A percentile compares a stretch with the other conserved stretches of the same genome.
These are phyloP conservation scores for Imbricaverruca yamaguchii DNA, from an alignment of 2,888 invertebrate genomes.

Conservation along the genomic window DNA sequence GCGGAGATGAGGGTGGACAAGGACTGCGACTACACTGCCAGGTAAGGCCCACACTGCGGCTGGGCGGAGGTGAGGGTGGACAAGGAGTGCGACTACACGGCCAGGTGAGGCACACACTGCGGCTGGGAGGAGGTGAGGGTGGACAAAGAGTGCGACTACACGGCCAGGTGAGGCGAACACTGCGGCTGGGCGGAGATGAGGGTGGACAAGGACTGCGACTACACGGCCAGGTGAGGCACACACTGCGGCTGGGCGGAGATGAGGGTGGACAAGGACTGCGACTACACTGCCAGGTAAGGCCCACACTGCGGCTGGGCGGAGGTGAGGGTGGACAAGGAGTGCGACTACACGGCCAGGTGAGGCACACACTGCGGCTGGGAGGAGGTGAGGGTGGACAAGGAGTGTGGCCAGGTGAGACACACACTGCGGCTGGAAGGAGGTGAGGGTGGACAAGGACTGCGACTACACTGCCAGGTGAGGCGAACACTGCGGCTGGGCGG, in stretches of 20 bases:
- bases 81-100: neutral
- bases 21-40: slow-evolving; percentile 33
- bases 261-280: slow-evolving; percentile 31
- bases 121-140: neutral
- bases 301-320: neutral
- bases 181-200: too few relatives aligned
- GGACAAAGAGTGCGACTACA: too few relatives aligned
- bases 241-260: slow-evolving; percentile 32
- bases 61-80: neutral
- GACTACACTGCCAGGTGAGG: slow-evolving; percentile 34
- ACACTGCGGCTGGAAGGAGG: slow-evolving; percentile 32
- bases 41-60: slow-evolving; percentile 28
- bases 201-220: too few relatives aligned
- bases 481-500: neutral
- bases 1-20: slow-evolving; percentile 32
- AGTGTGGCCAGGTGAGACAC: slow-evolving; percentile 23
- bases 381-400: too few relatives aligned
- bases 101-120: neutral
- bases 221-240: slow-evolving; percentile 25
- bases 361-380: too few relatives aligned
- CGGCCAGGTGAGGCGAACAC: too few relatives aligned
- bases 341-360: slow-evolving; percentile 24
- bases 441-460: slow-evolving; percentile 31
- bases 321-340: slow-evolving; percentile 28
- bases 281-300: slow-evolving; percentile 34